Base-by-base conservation (phyloP, 2,888 invertebrate genomes). In the Thalpophila matura region DNA sequence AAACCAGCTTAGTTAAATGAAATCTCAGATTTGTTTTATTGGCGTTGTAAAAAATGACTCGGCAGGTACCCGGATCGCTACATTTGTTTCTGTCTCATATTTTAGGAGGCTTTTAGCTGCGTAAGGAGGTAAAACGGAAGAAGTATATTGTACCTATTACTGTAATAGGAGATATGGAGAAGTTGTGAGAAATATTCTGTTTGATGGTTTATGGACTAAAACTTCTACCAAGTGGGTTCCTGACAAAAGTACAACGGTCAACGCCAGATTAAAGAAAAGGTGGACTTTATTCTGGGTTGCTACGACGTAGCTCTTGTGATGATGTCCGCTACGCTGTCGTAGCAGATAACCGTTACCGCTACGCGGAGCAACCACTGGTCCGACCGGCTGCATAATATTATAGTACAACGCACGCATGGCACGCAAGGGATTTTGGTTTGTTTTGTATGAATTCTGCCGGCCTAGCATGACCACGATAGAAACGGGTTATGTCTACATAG, bases 1-100 rank as follows among this genome's bases (percentile, higher is more conserved):
- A 76, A 65, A 76, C 71, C 76, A 63, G 77, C 77, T 78, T 71
- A 76, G 79, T 74, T 79, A 71, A 78, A 79, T 79, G 76, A 78
- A 76, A 79, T 76, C 79, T 70, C 70, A 59, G 77, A 61, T 78
- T 76, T 76, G 71, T 79, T 74, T 65, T 76, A 78, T 76, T 65
- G 74, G 42, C 53, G 40, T 38, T 67, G 47, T 60, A 70, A 73
- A 67, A 76, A 65, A 73, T 75, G 54, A 58, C 29, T 40, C 55
- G 18, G 40, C 51, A 59, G 61, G 71, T 61, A 67, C 29, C 16
- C 29, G 43, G 50, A 1, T 16, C 33, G n/a, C n/a, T 43, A 67
- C 56, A 56, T 67, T 73, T 62, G 62, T 49, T 40, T 18, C 54
- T 60, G 72, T 72, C 66, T 40, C 65, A 45, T 72, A 46, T 57